phyloP scores from a whole-genome alignment of 2,113 vertebrate species.

The Boleophthalmus pectinirostris region DNA sequence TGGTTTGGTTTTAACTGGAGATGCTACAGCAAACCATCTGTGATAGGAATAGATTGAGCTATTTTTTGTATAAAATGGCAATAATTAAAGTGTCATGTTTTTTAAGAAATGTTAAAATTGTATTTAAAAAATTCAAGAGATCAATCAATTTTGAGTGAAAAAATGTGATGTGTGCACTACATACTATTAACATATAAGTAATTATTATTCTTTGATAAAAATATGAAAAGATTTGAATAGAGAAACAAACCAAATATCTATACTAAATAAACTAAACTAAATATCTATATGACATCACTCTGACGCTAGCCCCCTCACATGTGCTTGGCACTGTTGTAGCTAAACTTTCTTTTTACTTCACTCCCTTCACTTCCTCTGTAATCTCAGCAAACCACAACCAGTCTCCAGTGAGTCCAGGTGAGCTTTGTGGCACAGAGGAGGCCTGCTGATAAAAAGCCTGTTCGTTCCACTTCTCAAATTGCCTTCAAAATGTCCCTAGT shows the following conservation, averaged over 20 bases:
- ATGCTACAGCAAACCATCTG: no score
- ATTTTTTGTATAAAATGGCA: no score
- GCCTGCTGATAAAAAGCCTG: slow-evolving; percentile 54
- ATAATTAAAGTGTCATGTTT: no score
- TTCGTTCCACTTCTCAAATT: slow-evolving; percentile 55
- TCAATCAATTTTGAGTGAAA: no score
- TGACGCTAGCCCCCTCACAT: neutral
- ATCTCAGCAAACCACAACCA: slow-evolving; percentile 25
- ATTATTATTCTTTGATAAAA: neutral
- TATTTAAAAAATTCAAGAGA: no score
- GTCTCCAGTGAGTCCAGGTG: slow-evolving; percentile 17
- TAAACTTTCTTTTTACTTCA: neutral
- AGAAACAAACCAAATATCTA: neutral
- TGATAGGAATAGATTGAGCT: no score
- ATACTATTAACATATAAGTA: no score
- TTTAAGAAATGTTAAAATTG: no score
- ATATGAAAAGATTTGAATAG: neutral
- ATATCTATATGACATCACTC: neutral
- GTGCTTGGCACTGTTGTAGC: neutral
- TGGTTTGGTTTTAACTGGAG: no score
- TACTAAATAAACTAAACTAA: no score
- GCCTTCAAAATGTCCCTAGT: slow-evolving; percentile 40
- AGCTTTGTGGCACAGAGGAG: slow-evolving; percentile 48
- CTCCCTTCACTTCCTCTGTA: slow-evolving; percentile 23
- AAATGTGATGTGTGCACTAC: no score